Percentiles rank a stretch among this genome's conserved stretches.
Evolutionary conservation across 2,888 invertebrate species (phyloP).

Genomic region (Phasia obesa): DNA sequence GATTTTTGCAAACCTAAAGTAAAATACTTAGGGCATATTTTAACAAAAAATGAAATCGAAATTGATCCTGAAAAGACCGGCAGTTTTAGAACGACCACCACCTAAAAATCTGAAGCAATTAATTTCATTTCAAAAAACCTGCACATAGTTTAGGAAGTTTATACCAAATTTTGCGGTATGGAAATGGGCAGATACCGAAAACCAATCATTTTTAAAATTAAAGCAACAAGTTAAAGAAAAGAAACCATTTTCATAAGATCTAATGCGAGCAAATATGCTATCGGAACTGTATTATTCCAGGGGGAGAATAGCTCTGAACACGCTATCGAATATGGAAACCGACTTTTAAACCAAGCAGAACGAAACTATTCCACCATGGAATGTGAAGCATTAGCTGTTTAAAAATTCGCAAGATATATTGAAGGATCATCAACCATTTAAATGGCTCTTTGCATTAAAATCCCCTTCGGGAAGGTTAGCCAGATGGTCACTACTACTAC

Average conservation of each 20-base stretch:
- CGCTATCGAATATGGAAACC: slow-evolving; percentile 2
- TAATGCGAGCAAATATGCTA: neutral
- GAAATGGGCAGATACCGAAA: slow-evolving; percentile 40
- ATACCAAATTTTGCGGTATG: slow-evolving; percentile 56
- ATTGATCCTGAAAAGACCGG: slow-evolving; percentile 75
- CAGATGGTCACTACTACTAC: slow-evolving; percentile 81
- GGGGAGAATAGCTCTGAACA: neutral
- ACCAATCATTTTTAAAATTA: slow-evolving; percentile 71
- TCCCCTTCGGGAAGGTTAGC: slow-evolving; percentile 77
- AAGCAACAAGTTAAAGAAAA: slow-evolving; percentile 51
- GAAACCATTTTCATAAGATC: too few species aligned
- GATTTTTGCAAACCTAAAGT: slow-evolving; percentile 70
- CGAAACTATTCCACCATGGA: slow-evolving; percentile 2
- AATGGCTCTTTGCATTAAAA: too few species aligned
- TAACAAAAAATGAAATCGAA: slow-evolving; percentile 73
- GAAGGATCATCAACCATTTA: too few species aligned
- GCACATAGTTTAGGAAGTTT: slow-evolving; percentile 75
- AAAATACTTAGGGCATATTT: slow-evolving; percentile 75
- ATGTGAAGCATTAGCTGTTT: neutral
- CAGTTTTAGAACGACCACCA: slow-evolving; percentile 65
- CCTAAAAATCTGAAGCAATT: slow-evolving; percentile 72
- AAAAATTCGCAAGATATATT: neutral
- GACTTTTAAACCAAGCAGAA: neutral
- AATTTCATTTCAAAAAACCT: slow-evolving; percentile 74
- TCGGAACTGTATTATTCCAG: slow-evolving; percentile 2